These are phyloP conservation scores for Copidosoma aretas DNA, from an alignment of 2,888 invertebrate species.

Conservation along the genomic window DNA sequence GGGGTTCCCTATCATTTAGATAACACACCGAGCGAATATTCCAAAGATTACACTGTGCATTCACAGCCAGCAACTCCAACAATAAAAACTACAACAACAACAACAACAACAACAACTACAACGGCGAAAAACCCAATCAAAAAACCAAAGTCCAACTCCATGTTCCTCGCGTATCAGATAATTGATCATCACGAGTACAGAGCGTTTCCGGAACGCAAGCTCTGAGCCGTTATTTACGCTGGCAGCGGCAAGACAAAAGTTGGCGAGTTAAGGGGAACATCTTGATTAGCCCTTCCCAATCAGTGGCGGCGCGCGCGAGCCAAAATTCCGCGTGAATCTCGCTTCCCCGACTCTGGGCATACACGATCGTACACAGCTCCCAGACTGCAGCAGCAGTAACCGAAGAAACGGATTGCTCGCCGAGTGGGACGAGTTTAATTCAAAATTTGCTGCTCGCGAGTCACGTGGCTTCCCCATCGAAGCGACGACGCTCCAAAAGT, in stretches of 20 bases:
- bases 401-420: slow-evolving; percentile 20
- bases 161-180: no score
- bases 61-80: no score
- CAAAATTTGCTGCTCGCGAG: slow-evolving; percentile 6
- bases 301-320: background rate
- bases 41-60: no score
- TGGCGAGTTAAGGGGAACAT: background rate
- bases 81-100: no score
- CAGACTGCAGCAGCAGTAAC: background rate
- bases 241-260: slow-evolving; percentile 9
- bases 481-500: slow-evolving; percentile 10
- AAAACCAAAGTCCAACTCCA: no score
- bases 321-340: slow-evolving; percentile 21
- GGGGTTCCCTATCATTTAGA: no score
- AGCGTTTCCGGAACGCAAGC: background rate
- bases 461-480: no score
- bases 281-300: slow-evolving; percentile 15
- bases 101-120: no score
- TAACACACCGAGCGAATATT: no score
- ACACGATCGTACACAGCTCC: no score
- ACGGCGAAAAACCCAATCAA: no score
- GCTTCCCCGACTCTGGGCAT: background rate
- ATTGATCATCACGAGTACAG: no score
- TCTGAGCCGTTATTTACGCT: background rate
- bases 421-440: slow-evolving; percentile 18